These are phyloP conservation scores for Tympanuchus pallidicinctus DNA, from an alignment of 2,113 vertebrate species.

Conservation along the genomic window DNA sequence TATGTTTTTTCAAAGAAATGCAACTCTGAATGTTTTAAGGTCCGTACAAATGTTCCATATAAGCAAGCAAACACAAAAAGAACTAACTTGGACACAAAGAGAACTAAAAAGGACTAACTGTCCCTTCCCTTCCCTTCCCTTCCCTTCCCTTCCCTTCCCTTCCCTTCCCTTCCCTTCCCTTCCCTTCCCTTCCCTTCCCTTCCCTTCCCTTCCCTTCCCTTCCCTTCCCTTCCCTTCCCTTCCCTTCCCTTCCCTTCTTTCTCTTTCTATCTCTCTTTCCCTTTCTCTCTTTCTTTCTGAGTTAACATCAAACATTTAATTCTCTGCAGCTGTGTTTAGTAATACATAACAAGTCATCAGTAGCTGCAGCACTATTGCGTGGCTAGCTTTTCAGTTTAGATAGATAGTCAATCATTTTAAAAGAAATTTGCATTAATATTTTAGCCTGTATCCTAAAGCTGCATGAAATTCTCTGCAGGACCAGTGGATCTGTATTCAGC, in stretches of 20 bases:
- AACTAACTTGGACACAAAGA: not conserved
- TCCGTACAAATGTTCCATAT: not conserved
- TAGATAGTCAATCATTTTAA: rapidly evolving
- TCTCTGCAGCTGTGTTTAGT: not conserved
- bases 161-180: too few species aligned
- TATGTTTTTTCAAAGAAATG: not conserved
- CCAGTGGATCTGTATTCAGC: not conserved
- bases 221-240: too few species aligned
- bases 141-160: too few species aligned
- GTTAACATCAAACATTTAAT: not conserved
- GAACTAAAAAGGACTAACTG: too few species aligned
- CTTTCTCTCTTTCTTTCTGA: too few species aligned
- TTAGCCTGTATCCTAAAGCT: not conserved
- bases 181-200: too few species aligned
- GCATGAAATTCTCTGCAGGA: not conserved
- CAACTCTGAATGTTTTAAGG: not conserved
- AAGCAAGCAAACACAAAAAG: not conserved
- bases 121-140: too few species aligned
- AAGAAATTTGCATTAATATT: not conserved
- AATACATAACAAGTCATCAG: not conserved
- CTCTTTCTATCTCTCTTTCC: too few species aligned
- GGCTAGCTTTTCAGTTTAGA: not conserved
- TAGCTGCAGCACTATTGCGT: not conserved
- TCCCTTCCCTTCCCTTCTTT: too few species aligned
- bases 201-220: too few species aligned